A percentile compares a stretch with the other conserved stretches of the same genome.
Conservation (phyloP, 2,888 invertebrate species). For the Furcula furcula region DNA sequence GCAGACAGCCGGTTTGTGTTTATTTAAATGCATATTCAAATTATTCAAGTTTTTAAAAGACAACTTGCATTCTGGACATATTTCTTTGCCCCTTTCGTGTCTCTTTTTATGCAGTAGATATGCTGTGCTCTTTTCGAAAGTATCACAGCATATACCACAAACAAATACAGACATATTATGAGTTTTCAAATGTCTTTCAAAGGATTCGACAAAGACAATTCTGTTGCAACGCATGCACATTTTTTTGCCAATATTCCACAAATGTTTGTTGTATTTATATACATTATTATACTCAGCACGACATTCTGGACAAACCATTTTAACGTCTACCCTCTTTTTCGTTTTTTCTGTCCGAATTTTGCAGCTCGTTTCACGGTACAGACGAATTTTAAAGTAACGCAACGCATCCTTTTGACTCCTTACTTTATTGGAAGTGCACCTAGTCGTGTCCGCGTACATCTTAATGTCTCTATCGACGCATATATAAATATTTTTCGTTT, state of each 20-base stretch:
- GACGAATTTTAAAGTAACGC: slow-evolving; percentile 16
- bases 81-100: slow-evolving; percentile 19
- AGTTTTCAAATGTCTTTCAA: slow-evolving; percentile 23
- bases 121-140: slow-evolving; percentile 23
- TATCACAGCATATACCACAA: slow-evolving; percentile 37
- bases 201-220: slow-evolving; percentile 26
- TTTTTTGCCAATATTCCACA: slow-evolving; percentile 33
- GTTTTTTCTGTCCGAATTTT: slow-evolving; percentile 4
- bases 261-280: slow-evolving; percentile 37
- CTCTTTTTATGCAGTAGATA: slow-evolving; percentile 23
- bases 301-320: slow-evolving; percentile 42
- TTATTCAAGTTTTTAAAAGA: slow-evolving; percentile 26
- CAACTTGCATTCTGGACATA: slow-evolving; percentile 41
- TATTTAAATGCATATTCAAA: slow-evolving; percentile 33
- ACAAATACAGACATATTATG: slow-evolving; percentile 27
- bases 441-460: slow-evolving; percentile 16
- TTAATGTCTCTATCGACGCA: slow-evolving; percentile 21
- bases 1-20: slow-evolving; percentile 36
- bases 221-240: slow-evolving; percentile 38
- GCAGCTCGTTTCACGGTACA: slow-evolving; percentile 6
- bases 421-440: slow-evolving; percentile 18
- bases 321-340: slow-evolving; percentile 3
- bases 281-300: slow-evolving; percentile 20
- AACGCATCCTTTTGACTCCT: slow-evolving; percentile 19
- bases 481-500: slow-evolving; percentile 38